Evolutionary conservation across 2,797 vertebrate genomes (phyloP), one percentile per base, ranked within the genome.

Genomic region (Micrastur ruficollis): DNA sequence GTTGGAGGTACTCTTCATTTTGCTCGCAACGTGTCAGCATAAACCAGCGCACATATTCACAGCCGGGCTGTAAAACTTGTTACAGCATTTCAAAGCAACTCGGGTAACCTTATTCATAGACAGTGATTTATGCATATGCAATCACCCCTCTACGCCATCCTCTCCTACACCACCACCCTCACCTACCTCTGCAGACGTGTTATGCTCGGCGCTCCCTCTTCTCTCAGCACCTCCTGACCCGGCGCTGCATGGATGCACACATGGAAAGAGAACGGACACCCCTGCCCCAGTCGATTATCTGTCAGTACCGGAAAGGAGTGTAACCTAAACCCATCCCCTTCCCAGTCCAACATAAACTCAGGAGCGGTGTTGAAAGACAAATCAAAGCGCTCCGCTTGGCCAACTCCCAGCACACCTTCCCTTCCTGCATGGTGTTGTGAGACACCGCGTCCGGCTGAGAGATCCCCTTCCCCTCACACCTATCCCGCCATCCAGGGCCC

Each of bases 281-380:
- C 40, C 42, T 46, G 46, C 42, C 53, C 81, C 87, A 9, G 16
- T 8, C n/a, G 79, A 83, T 91, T 62, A 81, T 83, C 82, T 81
- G 62, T 75, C 87, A 86, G 84, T 44, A 52, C 85, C 10, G 12
- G 94, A 93, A 96, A 86, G 68, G 31, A 40, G 84, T 68, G 94
- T 72, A 92, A 96, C 71, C 71, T 26, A 85, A 96, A 75, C 56
- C 61, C 68, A 72, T 18, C 56, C 25, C 68, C 42, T 66, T 75
- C 86, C 78, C 65, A 75, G 47, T 47, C 83, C 93, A 95, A 90
- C n/a, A 91, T 27, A 76, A 95, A 93, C 71, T 76, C 56, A 14
- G 86, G 68, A 92, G 18, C 1, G 14, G 75, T 74, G 93, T 3
- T 87, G 93, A 94, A 94, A 93, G 89, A 88, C 63, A 89, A 89